Evolutionary conservation across 2,113 vertebrate species (phyloP).

Genomic region (Dipodomys stephensi): DNA sequence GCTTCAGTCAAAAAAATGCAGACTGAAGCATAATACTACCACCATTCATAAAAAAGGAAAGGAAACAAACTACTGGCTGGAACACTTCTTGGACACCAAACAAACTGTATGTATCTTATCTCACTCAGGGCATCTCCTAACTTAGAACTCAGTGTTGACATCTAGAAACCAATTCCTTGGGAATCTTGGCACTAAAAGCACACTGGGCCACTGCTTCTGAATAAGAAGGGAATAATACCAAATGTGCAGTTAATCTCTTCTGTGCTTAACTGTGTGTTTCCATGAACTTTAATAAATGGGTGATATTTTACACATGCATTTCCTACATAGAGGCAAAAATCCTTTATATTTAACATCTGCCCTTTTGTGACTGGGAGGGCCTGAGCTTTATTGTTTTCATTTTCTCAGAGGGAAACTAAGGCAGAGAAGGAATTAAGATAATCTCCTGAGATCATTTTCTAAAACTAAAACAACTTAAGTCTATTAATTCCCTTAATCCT

Average conservation of each 20-base stretch:
- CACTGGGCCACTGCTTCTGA: background rate
- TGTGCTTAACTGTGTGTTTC: background rate
- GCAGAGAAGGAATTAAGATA: background rate
- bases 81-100: slow-evolving; percentile 75
- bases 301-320: background rate
- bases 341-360: background rate
- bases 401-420: slow-evolving; percentile 56
- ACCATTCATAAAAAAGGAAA: slow-evolving; percentile 89
- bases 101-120: slow-evolving; percentile 72
- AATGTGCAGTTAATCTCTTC: background rate
- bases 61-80: slow-evolving; percentile 81
- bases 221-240: background rate
- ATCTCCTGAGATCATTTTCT: slow-evolving; percentile 30
- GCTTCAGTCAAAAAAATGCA: slow-evolving; percentile 81
- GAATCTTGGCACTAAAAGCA: slow-evolving; percentile 19
- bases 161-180: background rate
- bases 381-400: background rate
- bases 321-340: background rate
- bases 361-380: background rate
- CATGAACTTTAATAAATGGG: background rate
- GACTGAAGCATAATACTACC: slow-evolving; percentile 81
- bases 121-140: slow-evolving; percentile 71
- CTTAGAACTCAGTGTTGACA: background rate
- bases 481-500: slow-evolving; percentile 46
- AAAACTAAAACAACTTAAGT: background rate